Evolutionary conservation across 2,888 invertebrate species (phyloP).

Genomic region (Trisateles emortualis): DNA sequence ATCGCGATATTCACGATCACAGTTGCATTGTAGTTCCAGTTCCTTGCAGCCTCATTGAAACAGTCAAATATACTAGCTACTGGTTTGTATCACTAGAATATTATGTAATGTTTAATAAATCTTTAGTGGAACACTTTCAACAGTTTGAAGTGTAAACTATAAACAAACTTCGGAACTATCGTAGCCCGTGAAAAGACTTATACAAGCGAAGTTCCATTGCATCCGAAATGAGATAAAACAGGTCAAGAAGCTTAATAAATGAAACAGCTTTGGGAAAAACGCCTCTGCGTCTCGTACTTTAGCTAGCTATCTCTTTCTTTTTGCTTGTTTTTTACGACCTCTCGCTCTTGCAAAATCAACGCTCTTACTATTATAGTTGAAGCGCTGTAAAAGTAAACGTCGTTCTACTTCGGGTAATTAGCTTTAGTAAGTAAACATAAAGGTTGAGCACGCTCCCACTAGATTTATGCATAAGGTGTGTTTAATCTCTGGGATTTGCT

Average conservation of each 20-base stretch:
- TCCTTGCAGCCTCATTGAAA: no score
- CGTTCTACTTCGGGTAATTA: constrained; percentile 63
- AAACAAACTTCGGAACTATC: constrained; percentile 50
- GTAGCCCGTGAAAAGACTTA: constrained; percentile 61
- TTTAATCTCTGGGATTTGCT: constrained; percentile 21
- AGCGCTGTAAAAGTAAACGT: constrained; percentile 56
- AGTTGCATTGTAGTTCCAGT: no score
- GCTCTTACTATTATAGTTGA: neutral
- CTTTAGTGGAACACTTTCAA: neutral
- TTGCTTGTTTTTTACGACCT: neutral
- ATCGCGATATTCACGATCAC: no score
- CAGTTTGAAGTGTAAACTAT: constrained; percentile 35
- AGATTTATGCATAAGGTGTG: constrained; percentile 19
- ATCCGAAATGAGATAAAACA: constrained; percentile 74
- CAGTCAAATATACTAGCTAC: no score
- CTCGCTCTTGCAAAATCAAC: neutral
- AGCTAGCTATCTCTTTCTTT: neutral
- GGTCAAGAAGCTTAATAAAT: constrained; percentile 75
- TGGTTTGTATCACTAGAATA: no score
- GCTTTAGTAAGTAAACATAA: constrained; percentile 42
- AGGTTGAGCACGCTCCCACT: constrained; percentile 17
- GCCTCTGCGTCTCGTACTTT: neutral
- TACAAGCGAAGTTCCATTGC: constrained; percentile 60
- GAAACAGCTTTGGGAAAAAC: constrained; percentile 58
- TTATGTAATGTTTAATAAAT: neutral